Conservation (phyloP, 2,888 invertebrate genomes). For the Caenorhabditis uteleia region DNA sequence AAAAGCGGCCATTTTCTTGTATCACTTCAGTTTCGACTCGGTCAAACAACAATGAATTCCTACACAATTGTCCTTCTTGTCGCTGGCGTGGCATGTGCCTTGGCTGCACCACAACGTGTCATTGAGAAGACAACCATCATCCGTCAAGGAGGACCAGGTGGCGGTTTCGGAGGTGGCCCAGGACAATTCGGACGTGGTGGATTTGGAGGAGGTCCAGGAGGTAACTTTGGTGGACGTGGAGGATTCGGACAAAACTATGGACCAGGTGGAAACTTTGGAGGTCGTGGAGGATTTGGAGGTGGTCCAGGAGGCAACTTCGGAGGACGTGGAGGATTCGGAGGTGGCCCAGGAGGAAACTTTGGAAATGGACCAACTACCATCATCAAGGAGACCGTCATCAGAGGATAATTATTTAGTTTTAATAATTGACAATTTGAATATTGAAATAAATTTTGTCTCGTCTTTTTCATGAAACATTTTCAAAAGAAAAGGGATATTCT, state of each 20-base stretch:
- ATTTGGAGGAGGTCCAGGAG: conserved; percentile 18
- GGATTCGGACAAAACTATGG: conserved; percentile 15
- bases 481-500: not conserved
- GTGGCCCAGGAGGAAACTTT: conserved; percentile 9
- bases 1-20: conserved; percentile 13
- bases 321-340: conserved; percentile 6
- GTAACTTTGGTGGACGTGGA: conserved; percentile 14
- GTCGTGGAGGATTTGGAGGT: conserved; percentile 22
- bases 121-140: conserved; percentile 45
- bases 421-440: not conserved
- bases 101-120: conserved; percentile 20
- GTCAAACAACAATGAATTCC: conserved; percentile 31
- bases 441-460: not conserved
- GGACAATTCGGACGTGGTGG: conserved; percentile 31
- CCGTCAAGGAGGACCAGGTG: conserved; percentile 24
- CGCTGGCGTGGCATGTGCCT: conserved; percentile 11
- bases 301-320: conserved; percentile 14
- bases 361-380: conserved; percentile 33
- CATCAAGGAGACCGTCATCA: conserved; percentile 42
- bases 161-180: conserved; percentile 17
- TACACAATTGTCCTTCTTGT: conserved; percentile 18
- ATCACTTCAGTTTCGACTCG: no score
- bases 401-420: conserved; percentile 11
- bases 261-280: conserved; percentile 19
- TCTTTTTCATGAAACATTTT: not conserved